A percentile compares a stretch with the other conserved stretches of the same genome.
These are phyloP conservation scores for Pinna nobilis DNA, from an alignment of 1,140 invertebrate genomes.

Conservation along the genomic window DNA sequence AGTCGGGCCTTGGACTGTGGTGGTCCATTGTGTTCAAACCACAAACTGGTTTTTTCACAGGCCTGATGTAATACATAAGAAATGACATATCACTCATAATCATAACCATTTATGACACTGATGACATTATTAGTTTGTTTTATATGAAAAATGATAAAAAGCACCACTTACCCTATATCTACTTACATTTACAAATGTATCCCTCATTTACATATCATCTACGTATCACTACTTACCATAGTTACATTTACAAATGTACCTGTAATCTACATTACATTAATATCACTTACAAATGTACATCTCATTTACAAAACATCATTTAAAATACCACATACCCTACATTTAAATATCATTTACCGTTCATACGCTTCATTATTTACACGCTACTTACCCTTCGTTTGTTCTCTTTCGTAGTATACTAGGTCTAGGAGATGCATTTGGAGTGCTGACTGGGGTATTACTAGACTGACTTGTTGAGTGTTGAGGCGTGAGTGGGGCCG, in stretches of 20 bases:
- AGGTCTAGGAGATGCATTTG: conserved; percentile 81
- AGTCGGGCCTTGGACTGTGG: conserved; percentile 59
- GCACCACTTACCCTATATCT: not conserved
- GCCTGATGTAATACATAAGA: not conserved
- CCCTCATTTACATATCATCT: too few species aligned
- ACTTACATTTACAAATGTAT: too few species aligned
- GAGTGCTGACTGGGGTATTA: conserved; percentile 71
- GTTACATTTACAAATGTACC: too few species aligned
- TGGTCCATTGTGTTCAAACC: conserved; percentile 50
- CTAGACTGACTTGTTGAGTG: conserved; percentile 9
- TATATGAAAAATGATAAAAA: not conserved
- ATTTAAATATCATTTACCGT: too few species aligned
- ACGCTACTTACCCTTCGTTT: conserved; percentile 76
- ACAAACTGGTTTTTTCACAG: conserved; percentile 58
- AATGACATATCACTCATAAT: not conserved
- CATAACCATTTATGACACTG: not conserved
- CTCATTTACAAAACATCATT: too few species aligned
- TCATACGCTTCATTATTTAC: not conserved
- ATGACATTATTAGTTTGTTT: not conserved
- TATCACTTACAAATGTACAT: too few species aligned
- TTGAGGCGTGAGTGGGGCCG: conserved; percentile 23
- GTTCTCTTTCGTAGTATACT: conserved; percentile 83
- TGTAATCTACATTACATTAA: too few species aligned
- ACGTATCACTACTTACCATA: too few species aligned
- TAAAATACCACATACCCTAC: too few species aligned